Base-by-base conservation (phyloP, 2,797 vertebrate genomes). In the Cuculus canorus region DNA sequence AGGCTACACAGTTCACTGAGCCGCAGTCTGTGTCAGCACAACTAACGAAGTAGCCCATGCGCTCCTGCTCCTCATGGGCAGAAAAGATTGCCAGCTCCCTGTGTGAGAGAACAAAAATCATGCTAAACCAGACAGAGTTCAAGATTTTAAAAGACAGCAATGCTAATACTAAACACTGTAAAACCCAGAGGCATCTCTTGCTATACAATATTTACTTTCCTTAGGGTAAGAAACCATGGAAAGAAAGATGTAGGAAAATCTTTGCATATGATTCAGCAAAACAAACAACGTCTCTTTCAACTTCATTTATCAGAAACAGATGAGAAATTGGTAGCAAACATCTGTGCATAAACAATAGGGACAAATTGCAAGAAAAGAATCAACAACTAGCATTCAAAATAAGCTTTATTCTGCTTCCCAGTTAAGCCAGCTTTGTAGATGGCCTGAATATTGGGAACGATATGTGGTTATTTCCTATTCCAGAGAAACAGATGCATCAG, bases 351-450 rank as follows among this genome's bases (percentile, higher is more conserved):
- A 88, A 50, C 24, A 53, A 70, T 39, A 80, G 47, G 7, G 28
- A 48, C n/a, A 92, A 81, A 33, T 28, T 47, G 19, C 23, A 70
- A 79, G 86, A 54, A 63, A 78, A 84, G 35, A 73, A 82, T 35
- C 53, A 66, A 92, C 43, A 86, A 22, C 21, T 79, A 3, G 5
- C 32, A 16, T 69, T 87, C 32, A 53, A 80, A 79, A 76, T 54
- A 63, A 71, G 48, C 24, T 59, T 97, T 97, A 89, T 86, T 83
- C 73, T 73, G 37, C 23, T 81, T 16, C 43, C 30, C 57, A 57
- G 60, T 73, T 48, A 66, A 22, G 21, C 11, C 90, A 90, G 13
- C n/a, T 80, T 53, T 25, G 53, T 14, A 66, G 24, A 32, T 80
- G 47, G 39, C 41, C 59, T 63, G 54, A 92, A 57, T 73, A 91